Evolutionary conservation across 2,888 invertebrate species (phyloP).

Genomic region (Aleiodes alternator): DNA sequence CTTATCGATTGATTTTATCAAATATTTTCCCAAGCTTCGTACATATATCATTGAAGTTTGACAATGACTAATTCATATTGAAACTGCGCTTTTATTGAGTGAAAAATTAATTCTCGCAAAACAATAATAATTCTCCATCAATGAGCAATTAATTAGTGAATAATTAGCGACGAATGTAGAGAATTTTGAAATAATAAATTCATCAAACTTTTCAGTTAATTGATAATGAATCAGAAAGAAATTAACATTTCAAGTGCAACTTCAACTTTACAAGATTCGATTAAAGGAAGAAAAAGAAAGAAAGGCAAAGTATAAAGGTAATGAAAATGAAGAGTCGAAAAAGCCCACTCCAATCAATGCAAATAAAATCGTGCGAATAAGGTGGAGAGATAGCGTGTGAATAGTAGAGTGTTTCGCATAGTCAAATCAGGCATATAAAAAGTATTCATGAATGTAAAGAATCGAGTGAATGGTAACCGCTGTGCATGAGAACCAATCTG

Average conservation of each 20-base stretch:
- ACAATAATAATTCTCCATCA: too few relatives aligned
- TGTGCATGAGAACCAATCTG: conserved; percentile 68
- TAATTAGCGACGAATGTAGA: background rate
- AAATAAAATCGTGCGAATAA: conserved; percentile 73
- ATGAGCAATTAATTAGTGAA: too few relatives aligned
- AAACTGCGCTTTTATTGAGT: conserved; percentile 20
- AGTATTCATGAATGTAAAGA: conserved; percentile 74
- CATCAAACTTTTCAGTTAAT: too few relatives aligned
- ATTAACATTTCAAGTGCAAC: background rate
- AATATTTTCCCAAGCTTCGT: conserved; percentile 15
- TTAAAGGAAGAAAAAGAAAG: background rate
- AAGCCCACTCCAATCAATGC: conserved; percentile 74
- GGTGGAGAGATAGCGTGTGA: conserved; percentile 49
- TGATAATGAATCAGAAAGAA: background rate
- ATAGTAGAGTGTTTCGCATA: conserved; percentile 59
- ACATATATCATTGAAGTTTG: background rate
- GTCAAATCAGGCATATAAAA: conserved; percentile 74
- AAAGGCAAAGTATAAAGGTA: background rate
- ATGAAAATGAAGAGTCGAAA: conserved; percentile 49
- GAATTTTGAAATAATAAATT: background rate
- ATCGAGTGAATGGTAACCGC: conserved; percentile 70
- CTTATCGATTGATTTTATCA: conserved; percentile 30
- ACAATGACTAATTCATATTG: conserved; percentile 33
- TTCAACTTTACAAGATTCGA: too few relatives aligned
- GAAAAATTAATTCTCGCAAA: conserved; percentile 13